Conservation (phyloP, 2,888 invertebrate species). For the Oxycera nigricornis region DNA sequence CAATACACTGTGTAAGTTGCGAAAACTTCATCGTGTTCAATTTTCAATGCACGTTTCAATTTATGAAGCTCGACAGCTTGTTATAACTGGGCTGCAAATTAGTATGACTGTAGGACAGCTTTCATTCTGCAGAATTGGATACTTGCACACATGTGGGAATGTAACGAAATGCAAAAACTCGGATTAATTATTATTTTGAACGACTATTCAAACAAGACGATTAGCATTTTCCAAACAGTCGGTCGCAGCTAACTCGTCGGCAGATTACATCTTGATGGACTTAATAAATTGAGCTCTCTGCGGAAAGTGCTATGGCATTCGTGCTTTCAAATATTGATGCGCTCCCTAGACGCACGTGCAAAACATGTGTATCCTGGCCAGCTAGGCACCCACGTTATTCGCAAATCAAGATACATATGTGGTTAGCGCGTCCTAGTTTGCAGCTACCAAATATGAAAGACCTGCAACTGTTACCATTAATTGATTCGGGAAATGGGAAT, state of each 20-base stretch:
- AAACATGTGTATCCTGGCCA: neutral
- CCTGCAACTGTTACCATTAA: neutral
- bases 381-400: neutral
- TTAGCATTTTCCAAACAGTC: neutral
- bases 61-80: no score
- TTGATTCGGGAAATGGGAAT: neutral
- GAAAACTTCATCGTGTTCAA: no score
- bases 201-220: neutral
- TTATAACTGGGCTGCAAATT: no score
- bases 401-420: neutral
- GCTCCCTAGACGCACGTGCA: no score
- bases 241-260: neutral
- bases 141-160: neutral
- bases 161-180: neutral
- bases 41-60: no score
- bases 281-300: neutral
- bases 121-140: no score
- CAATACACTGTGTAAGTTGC: no score
- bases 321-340: no score
- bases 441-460: no score
- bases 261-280: neutral
- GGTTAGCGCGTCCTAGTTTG: neutral
- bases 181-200: neutral
- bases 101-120: no score
- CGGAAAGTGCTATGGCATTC: neutral